These are phyloP conservation scores for Drosophila biarmipes DNA, from an alignment of 1,140 invertebrate genomes.

Conservation along the genomic window DNA sequence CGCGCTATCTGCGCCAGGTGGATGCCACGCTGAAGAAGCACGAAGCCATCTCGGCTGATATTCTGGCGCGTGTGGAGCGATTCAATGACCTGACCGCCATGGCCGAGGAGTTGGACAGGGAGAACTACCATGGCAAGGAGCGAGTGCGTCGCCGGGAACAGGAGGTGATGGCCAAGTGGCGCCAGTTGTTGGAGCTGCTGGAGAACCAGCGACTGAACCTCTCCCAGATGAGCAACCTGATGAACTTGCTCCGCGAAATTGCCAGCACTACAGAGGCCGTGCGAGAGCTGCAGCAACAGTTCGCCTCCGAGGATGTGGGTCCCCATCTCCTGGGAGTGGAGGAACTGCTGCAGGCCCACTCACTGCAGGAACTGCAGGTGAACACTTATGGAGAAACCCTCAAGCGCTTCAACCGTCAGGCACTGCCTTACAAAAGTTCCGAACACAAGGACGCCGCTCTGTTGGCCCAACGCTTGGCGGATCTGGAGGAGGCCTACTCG, in stretches of 20 bases:
- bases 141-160: constrained; percentile 92
- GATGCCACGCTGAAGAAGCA: constrained; percentile 99
- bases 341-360: constrained; percentile 96
- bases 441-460: constrained; percentile 87
- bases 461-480: constrained; percentile 89
- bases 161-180: constrained; percentile 95
- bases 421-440: constrained; percentile 85
- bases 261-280: constrained; percentile 94
- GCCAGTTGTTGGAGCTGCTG: constrained; percentile 92
- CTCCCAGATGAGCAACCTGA: constrained; percentile 90
- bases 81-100: constrained; percentile 97
- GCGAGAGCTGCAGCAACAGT: constrained; percentile 91
- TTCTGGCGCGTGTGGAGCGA: constrained; percentile 96
- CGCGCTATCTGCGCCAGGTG: constrained; percentile 95
- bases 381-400: constrained; percentile 93
- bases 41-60: constrained; percentile 98
- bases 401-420: constrained; percentile 90
- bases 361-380: constrained; percentile 95
- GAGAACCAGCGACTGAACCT: constrained; percentile 94
- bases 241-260: constrained; percentile 95
- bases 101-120: constrained; percentile 94
- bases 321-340: constrained; percentile 97
- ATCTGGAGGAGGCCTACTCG: constrained; percentile 90
- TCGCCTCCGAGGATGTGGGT: constrained; percentile 94
- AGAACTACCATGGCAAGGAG: constrained; percentile 96